Conservation (phyloP, 2,797 vertebrate species). For the Characodon lateralis region DNA sequence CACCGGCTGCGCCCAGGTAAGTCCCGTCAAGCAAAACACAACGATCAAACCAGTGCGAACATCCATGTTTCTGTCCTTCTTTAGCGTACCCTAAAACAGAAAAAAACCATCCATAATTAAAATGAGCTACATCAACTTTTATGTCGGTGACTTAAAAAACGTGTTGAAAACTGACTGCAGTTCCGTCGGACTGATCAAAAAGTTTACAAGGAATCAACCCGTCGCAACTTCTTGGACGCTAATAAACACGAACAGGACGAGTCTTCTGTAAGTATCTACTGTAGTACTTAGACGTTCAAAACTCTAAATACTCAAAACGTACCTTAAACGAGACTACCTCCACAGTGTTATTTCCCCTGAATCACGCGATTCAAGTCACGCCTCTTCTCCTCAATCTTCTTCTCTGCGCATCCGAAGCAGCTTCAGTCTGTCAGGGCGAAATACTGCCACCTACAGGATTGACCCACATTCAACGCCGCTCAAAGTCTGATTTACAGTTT, state of each 20-base stretch:
- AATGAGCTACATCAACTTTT: neutral
- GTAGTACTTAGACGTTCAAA: rapidly evolving
- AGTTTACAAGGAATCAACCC: neutral
- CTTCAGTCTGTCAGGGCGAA: neutral
- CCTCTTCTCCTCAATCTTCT: neutral
- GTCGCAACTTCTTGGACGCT: rapidly evolving
- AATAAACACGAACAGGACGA: neutral
- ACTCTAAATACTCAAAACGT: neutral
- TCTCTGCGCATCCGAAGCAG: neutral
- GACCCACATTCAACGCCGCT: neutral
- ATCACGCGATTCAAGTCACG: slow-evolving; percentile 47
- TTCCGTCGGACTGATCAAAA: slow-evolving; percentile 2
- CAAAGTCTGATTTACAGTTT: neutral
- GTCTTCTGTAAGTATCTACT: rapidly evolving
- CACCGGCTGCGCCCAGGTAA: slow-evolving; percentile 65
- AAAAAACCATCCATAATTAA: rapidly evolving
- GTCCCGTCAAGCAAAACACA: slow-evolving; percentile 66
- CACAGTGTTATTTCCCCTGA: slow-evolving; percentile 24
- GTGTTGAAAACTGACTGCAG: neutral
- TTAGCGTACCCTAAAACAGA: slow-evolving; percentile 4
- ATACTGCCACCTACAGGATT: slow-evolving; percentile 5
- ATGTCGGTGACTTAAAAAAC: neutral
- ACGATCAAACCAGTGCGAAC: slow-evolving; percentile 41
- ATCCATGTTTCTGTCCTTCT: slow-evolving; percentile 67
- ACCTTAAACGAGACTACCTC: slow-evolving; percentile 5